Evolutionary conservation across 2,797 vertebrate species (phyloP).

Genomic region (Rhabdophis nuchalis): DNA sequence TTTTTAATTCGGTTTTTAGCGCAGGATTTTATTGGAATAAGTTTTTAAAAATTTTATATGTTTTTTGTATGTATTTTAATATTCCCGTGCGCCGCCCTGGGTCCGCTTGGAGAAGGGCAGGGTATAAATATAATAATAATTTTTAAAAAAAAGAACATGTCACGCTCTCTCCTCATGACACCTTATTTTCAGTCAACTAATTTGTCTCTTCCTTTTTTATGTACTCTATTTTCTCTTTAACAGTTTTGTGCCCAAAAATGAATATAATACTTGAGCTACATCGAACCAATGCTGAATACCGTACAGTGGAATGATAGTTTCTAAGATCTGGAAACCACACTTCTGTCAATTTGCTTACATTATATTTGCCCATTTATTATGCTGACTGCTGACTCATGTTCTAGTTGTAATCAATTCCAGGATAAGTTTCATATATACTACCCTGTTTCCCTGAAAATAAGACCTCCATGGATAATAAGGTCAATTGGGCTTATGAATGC

Average conservation of each 20-base stretch:
- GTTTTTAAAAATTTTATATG: too few relatives aligned
- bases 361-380: not conserved
- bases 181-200: not conserved
- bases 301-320: not conserved
- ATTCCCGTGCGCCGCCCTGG: too few relatives aligned
- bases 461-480: too few relatives aligned
- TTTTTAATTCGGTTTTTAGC: too few relatives aligned
- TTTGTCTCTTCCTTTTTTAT: not conserved
- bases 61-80: too few relatives aligned
- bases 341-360: not conserved
- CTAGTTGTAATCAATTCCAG: not conserved
- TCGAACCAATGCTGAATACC: not conserved
- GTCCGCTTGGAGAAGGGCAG: too few relatives aligned
- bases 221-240: not conserved
- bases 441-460: too few relatives aligned
- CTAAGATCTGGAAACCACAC: not conserved
- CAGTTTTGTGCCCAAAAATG: not conserved
- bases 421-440: not conserved
- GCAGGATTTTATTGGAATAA: too few relatives aligned
- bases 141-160: too few relatives aligned
- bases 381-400: not conserved
- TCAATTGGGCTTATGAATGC: too few relatives aligned
- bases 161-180: not conserved
- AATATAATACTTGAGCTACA: not conserved
- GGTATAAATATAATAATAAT: too few relatives aligned